Evolutionary conservation across 2,888 invertebrate species (phyloP).

Genomic region (Dicyrtomina minuta): DNA sequence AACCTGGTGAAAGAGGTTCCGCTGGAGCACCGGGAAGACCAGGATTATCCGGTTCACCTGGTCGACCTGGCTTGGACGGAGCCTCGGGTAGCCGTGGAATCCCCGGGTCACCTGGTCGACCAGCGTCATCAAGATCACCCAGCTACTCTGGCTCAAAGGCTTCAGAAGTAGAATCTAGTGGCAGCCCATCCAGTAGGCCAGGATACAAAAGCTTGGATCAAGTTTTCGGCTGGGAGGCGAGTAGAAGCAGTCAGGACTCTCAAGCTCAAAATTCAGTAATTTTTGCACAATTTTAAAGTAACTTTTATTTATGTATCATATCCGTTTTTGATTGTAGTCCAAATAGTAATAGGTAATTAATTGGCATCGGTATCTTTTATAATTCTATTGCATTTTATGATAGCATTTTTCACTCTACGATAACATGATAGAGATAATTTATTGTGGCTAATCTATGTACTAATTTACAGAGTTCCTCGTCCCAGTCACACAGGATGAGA

Average conservation of each 20-base stretch:
- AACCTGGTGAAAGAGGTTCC: neutral
- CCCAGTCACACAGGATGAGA: neutral
- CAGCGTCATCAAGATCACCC: neutral
- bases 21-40: neutral
- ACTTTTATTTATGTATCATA: no score
- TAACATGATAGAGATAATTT: neutral
- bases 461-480: neutral
- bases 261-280: no score
- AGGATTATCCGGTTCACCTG: neutral
- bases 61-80: neutral
- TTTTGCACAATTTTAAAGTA: no score
- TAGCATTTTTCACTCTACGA: no score
- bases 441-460: neutral
- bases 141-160: neutral
- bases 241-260: neutral
- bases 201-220: constrained; percentile 5
- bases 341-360: no score
- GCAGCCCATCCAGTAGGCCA: neutral
- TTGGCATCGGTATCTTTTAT: no score
- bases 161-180: neutral
- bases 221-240: neutral
- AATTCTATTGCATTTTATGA: no score
- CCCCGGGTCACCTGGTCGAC: neutral
- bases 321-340: no score
- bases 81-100: neutral